A percentile compares a stretch with the other conserved stretches of the same genome.
Conservation (phyloP, 2,888 invertebrate species). For the Clistopyga incitator region DNA sequence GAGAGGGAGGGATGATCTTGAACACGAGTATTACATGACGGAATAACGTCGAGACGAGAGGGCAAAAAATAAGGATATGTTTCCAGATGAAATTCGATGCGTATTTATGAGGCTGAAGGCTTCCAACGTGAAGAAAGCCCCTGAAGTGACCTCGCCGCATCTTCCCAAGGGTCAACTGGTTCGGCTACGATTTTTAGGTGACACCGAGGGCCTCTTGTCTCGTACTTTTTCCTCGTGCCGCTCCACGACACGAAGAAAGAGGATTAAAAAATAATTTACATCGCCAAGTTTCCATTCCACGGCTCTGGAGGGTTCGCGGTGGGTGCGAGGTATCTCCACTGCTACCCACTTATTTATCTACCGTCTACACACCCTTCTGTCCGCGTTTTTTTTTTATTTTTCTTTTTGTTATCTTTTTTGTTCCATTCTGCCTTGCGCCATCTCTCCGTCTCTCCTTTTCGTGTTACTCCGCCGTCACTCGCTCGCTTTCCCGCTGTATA, state of each 20-base stretch:
- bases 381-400: conserved; percentile 37
- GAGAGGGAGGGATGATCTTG: conserved; percentile 13
- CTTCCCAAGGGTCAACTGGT: conserved; percentile 30
- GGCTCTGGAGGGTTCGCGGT: conserved; percentile 47
- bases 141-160: conserved; percentile 55
- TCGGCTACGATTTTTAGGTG: conserved; percentile 54
- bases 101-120: conserved; percentile 57
- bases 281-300: conserved; percentile 75
- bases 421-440: conserved; percentile 18
- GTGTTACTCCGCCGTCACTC: conserved; percentile 54
- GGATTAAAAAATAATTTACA: conserved; percentile 79
- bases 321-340: conserved; percentile 56
- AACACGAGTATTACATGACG: conserved; percentile 6
- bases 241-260: conserved; percentile 71
- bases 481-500: conserved; percentile 58
- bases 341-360: conserved; percentile 47
- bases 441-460: conserved; percentile 43
- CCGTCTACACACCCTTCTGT: conserved; percentile 33
- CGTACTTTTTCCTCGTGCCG: conserved; percentile 17
- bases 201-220: conserved; percentile 52
- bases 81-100: conserved; percentile 60
- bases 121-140: conserved; percentile 49
- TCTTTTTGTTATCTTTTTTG: conserved; percentile 53
- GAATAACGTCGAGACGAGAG: background rate
- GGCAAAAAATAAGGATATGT: conserved; percentile 22